Conservation (phyloP, 2,797 vertebrate genomes). For the Emydoidea blandingii region DNA sequence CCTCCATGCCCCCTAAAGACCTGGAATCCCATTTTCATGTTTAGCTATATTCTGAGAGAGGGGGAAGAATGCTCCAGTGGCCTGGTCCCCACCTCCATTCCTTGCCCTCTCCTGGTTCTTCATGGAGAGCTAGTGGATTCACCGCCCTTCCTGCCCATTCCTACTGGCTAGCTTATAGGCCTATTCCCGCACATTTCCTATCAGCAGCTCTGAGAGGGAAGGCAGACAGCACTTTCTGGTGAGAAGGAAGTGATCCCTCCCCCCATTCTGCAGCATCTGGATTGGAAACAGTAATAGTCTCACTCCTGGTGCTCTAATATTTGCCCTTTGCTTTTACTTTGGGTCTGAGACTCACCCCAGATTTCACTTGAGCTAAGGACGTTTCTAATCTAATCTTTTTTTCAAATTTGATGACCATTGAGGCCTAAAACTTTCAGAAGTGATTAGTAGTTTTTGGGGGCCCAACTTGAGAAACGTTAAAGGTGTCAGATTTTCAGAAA, state of each 20-base stretch:
- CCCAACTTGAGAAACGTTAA: background rate
- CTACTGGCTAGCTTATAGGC: background rate
- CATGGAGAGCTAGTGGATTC: background rate
- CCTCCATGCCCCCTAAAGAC: accelerated
- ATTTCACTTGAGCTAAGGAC: background rate
- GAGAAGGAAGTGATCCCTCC: accelerated
- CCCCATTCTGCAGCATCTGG: background rate
- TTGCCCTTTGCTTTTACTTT: background rate
- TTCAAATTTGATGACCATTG: background rate
- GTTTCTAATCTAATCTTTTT: background rate
- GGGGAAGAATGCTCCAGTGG: accelerated
- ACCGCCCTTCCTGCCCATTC: background rate
- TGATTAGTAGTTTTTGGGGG: background rate
- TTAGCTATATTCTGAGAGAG: background rate
- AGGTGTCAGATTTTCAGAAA: background rate
- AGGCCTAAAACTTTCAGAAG: background rate
- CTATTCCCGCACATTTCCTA: background rate
- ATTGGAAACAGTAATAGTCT: background rate
- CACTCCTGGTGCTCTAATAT: background rate
- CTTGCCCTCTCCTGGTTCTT: background rate
- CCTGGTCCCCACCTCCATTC: background rate
- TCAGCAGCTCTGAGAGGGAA: background rate
- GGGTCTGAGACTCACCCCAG: background rate
- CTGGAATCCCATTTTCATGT: background rate
- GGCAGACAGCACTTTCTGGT: background rate